Evolutionary conservation across 2,797 vertebrate genomes (phyloP).

Genomic region (Kryptopterus vitreolus): DNA sequence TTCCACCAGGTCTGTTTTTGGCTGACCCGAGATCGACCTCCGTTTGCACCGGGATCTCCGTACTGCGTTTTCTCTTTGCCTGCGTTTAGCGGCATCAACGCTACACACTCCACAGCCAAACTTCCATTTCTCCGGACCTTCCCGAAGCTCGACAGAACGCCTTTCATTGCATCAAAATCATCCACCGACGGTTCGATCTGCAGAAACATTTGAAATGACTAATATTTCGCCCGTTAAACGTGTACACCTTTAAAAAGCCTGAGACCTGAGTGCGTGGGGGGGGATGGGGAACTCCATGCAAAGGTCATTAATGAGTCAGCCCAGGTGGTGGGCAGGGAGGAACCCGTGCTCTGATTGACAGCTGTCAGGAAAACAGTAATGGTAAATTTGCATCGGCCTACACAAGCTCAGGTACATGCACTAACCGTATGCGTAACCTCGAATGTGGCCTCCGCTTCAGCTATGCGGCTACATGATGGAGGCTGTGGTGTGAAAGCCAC

Average conservation of each 20-base stretch:
- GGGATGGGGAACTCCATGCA: constrained; percentile 60
- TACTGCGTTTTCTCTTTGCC: constrained; percentile 58
- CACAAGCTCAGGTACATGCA: constrained; percentile 33
- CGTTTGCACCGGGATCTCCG: constrained; percentile 62
- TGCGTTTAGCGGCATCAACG: constrained; percentile 61
- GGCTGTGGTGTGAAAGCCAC: constrained; percentile 32
- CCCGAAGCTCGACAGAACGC: background rate
- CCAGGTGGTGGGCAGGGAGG: constrained; percentile 39
- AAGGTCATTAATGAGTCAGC: constrained; percentile 60
- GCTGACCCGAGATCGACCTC: constrained; percentile 69
- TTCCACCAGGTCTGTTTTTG: constrained; percentile 62
- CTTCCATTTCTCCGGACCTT: constrained; percentile 25
- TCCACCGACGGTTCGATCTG: background rate
- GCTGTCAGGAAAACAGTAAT: constrained; percentile 60
- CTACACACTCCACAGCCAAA: constrained; percentile 67
- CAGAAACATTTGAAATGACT: background rate
- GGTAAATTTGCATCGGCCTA: constrained; percentile 58
- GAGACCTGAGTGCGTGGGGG: constrained; percentile 1
- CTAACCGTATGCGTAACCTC: constrained; percentile 26
- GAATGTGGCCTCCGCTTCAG: constrained; percentile 23
- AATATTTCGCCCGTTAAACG: background rate
- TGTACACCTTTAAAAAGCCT: background rate
- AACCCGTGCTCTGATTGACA: constrained; percentile 64
- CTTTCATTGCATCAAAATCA: background rate
- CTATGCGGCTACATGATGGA: constrained; percentile 17